A percentile compares a stretch with the other conserved stretches of the same genome.
Evolutionary conservation across 2,113 vertebrate genomes (phyloP).

Genomic region (Pseudolaguvia tuberculata): DNA sequence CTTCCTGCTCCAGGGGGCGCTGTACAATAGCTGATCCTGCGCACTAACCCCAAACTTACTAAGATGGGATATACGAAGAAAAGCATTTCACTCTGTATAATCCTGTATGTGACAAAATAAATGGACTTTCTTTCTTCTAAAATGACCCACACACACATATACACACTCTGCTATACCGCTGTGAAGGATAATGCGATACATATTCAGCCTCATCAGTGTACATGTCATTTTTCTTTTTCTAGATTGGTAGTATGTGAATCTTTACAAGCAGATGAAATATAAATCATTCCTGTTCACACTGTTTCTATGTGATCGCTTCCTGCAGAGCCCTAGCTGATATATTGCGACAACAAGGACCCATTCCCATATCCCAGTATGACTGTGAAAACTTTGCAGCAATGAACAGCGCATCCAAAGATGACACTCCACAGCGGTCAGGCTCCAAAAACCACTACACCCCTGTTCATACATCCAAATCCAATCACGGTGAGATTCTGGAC

Average conservation of each 20-base stretch:
- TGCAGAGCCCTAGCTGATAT: slow-evolving; percentile 95
- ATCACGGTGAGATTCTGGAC: slow-evolving; percentile 74
- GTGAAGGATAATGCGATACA: background rate
- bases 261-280: background rate
- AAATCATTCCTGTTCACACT: slow-evolving; percentile 2
- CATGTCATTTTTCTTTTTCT: background rate
- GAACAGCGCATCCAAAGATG: slow-evolving; percentile 94
- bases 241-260: background rate
- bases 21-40: too few relatives aligned
- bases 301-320: slow-evolving; percentile 39
- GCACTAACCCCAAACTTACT: too few relatives aligned
- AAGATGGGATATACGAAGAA: too few relatives aligned
- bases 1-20: too few relatives aligned
- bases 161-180: slow-evolving; percentile 27
- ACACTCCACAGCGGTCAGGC: slow-evolving; percentile 86
- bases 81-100: too few relatives aligned
- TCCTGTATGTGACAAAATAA: too few relatives aligned
- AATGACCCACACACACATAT: slow-evolving; percentile 61
- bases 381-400: slow-evolving; percentile 95
- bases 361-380: slow-evolving; percentile 97
- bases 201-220: background rate
- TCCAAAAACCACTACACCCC: slow-evolving; percentile 98
- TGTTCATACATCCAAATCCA: slow-evolving; percentile 85
- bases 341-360: slow-evolving; percentile 96
- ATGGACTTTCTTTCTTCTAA: too few relatives aligned